Base-by-base conservation (phyloP, 2,797 vertebrate genomes). In the Chloroceryle amazona region DNA sequence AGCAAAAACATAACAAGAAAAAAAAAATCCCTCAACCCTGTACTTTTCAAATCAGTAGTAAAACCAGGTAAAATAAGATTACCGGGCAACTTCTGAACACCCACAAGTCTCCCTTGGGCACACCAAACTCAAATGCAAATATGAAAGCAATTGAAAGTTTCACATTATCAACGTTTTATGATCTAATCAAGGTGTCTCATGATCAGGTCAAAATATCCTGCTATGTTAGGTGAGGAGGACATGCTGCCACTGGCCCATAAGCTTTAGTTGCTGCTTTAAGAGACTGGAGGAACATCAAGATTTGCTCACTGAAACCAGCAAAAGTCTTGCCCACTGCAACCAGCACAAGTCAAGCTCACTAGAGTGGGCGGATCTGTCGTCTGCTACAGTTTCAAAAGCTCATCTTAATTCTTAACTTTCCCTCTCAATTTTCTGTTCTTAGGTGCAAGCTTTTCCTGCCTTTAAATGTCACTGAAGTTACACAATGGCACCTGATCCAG, bases 161-260 rank as follows among this genome's bases (percentile, higher is more conserved):
- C 78, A 65, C 52, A 61, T 88, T 81, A 74, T 54, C 80, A 52
- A 55, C 57, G 47, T 81, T 92, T 92, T 94, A 72, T 94, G 84
- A 55, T 92, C 86, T 92, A 88, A 93, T 83, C 76, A 80, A 95
- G 89, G 49, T 54, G 70, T 96, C 87, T 95, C 70, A 25, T 49
- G 65, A 94, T 68, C 61, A 93, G 63, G 87, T 94, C 85, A 81
- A 82, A 96, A 97, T 51, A 65, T 42, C 26, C 61, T 3, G 3
- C 83, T 81, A 25, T 5, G 2, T 85, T 92, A 81, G 75, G 71
- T 73, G 84, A 89, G 85, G 85, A 92, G 86, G 83, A 85, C 76
- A 70, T 47, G 80, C 92, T 81, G 55, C 86, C 65, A 31, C 90
- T 81, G 79, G 81, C 74, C 55, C 49, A 18, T 92, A 66, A 62